Evolutionary conservation across 2,888 invertebrate species (phyloP), one percentile per base, ranked within the genome.

Genomic region (Aleiodes leptofemur): DNA sequence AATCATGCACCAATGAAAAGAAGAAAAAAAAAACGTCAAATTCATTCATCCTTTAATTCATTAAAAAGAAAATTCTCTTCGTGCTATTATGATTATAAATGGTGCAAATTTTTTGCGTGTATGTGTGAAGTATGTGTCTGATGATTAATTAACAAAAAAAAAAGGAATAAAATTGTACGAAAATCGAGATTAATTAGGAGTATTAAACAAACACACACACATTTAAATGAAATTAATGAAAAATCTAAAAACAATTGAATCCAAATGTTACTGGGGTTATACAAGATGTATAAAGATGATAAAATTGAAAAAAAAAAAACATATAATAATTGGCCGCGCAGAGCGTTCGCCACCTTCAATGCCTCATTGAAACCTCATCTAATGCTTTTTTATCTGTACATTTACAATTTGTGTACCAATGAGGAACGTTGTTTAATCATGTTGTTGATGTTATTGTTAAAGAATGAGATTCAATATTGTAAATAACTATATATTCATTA

Each of bases 381-480:
- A 88, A 89, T 87, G 89, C 89, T 89, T 89, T 89, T 89, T 89
- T 89, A 89, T 89, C 89, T 89, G 89, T 89, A 89, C 85, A 88
- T 89, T 89, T 89, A 89, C 89, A 89, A 89, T 88, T 89, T 89
- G 88, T 89, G 89, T 89, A 89, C 89, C 88, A 88, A 87, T 88
- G 89, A 88, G 88, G 89, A 86, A 89, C 88, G 89, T 89, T 89
- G 89, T 89, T 89, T 88, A 93, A 93, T 92, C 93, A 90, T 91
- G 90, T 91, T 94, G 93, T 94, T 94, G 93, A 94, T 94, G 93
- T 94, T 94, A 93, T 94, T 94, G 94, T 94, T 94, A 93, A 91
- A 93, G 92, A 93, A 93, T 89, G 89, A 91, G 92, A 93, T 93
- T 93, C 93, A 93, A 93, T 93, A 93, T 92, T 93, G 93, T 94